Conservation (phyloP, 1,140 invertebrate species). For the Diachasmimorpha longicaudata region DNA sequence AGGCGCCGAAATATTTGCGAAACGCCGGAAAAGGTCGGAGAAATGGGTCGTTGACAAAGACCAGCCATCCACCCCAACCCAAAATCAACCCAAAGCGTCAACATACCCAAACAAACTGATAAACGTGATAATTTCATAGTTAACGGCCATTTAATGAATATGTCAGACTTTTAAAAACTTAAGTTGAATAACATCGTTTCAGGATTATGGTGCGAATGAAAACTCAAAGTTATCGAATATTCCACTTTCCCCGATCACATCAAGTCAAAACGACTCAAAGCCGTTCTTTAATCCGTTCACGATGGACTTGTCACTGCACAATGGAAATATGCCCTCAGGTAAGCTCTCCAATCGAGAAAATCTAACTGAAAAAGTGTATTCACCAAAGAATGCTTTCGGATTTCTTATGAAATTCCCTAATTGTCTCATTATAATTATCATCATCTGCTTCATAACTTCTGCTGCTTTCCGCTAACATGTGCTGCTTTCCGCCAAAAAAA, state of each 20-base stretch:
- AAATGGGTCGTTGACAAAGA: conserved; percentile 87
- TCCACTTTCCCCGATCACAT: conserved; percentile 14
- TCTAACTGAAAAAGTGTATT: no score
- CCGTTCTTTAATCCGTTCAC: conserved; percentile 52
- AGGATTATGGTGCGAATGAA: conserved; percentile 43
- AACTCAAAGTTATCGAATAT: conserved; percentile 36
- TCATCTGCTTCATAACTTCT: background rate
- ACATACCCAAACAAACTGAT: conserved; percentile 40
- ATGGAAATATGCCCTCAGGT: conserved; percentile 42
- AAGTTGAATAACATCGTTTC: background rate
- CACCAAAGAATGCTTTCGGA: no score
- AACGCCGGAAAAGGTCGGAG: conserved; percentile 82
- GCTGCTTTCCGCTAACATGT: conserved; percentile 8
- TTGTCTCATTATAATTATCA: no score
- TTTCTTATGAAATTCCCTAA: background rate
- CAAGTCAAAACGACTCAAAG: conserved; percentile 42
- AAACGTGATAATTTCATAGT: background rate
- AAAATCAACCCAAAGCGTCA: conserved; percentile 36
- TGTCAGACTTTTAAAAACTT: no score
- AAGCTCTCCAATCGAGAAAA: conserved; percentile 23
- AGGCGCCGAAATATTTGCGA: conserved; percentile 88
- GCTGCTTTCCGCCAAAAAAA: conserved; percentile 21
- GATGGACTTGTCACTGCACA: conserved; percentile 44
- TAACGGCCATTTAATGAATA: background rate
- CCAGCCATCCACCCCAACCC: conserved; percentile 45